Conservation (phyloP, 2,888 invertebrate species). For the Mythimna impura region DNA sequence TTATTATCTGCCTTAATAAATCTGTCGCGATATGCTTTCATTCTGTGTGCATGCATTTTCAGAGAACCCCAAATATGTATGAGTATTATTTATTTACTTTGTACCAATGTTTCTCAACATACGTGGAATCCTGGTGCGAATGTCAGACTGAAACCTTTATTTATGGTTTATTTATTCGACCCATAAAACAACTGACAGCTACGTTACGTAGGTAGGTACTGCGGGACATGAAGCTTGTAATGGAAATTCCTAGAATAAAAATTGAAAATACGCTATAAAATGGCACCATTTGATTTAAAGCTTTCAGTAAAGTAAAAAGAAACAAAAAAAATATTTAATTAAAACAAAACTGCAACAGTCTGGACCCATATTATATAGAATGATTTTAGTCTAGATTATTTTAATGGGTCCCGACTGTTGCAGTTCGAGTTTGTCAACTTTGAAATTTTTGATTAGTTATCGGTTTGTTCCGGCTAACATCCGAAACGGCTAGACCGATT, state of each 20-base stretch:
- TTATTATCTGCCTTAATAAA: no score
- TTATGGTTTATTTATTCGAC: conserved; percentile 39
- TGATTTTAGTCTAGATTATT: no score
- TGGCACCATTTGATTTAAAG: neutral
- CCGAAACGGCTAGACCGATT: no score
- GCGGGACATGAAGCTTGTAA: neutral
- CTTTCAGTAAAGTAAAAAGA: neutral
- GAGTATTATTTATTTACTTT: neutral
- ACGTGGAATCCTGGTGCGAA: conserved; percentile 15
- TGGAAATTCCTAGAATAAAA: conserved; percentile 6
- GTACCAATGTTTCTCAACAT: neutral
- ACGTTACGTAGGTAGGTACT: neutral
- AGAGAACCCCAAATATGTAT: no score
- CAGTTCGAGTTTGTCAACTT: no score
- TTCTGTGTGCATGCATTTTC: neutral
- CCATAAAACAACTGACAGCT: conserved; percentile 26
- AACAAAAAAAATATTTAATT: neutral
- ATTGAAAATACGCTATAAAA: neutral
- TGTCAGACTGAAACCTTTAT: conserved; percentile 29
- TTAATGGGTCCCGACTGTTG: no score
- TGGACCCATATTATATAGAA: no score
- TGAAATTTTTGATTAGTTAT: no score
- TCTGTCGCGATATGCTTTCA: no score
- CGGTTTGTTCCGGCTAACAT: no score
- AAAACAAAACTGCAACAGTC: no score